Percentiles rank a stretch among this genome's conserved stretches.
phyloP scores from a whole-genome alignment of 2,113 vertebrate species.

The Apodemus speciosus region DNA sequence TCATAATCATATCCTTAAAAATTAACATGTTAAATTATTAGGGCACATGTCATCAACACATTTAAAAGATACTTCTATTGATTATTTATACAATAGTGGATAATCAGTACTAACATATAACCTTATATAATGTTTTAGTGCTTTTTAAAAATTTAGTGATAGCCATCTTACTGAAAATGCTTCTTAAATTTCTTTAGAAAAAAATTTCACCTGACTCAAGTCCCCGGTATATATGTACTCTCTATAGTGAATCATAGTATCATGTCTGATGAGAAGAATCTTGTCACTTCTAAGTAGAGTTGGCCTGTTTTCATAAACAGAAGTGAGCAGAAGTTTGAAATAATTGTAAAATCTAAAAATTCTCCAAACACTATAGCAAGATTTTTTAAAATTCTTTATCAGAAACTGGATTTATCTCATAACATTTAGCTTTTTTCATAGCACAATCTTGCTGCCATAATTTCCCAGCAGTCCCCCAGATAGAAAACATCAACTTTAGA shows the following conservation, averaged over 20 bases:
- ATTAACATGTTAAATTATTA: not conserved
- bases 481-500: conserved; percentile 55
- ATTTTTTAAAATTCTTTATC: not conserved
- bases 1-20: not conserved
- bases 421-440: conserved; percentile 44
- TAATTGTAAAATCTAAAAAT: not conserved
- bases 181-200: not conserved
- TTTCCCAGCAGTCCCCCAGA: conserved; percentile 51
- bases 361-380: not conserved
- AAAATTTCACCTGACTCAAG: too few species aligned
- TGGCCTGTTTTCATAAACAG: not conserved
- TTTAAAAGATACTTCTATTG: not conserved
- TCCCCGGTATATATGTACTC: too few species aligned
- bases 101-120: not conserved
- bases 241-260: too few species aligned
- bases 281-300: too few species aligned
- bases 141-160: not conserved
- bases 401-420: not conserved
- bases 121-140: not conserved
- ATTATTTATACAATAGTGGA: not conserved
- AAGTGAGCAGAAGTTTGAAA: not conserved
- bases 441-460: not conserved
- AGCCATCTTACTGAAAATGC: not conserved
- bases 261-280: too few species aligned
- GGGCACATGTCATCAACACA: not conserved